A percentile compares a stretch with the other conserved stretches of the same genome.
Conservation (phyloP, 2,888 invertebrate genomes). For the Melipona beecheii region DNA sequence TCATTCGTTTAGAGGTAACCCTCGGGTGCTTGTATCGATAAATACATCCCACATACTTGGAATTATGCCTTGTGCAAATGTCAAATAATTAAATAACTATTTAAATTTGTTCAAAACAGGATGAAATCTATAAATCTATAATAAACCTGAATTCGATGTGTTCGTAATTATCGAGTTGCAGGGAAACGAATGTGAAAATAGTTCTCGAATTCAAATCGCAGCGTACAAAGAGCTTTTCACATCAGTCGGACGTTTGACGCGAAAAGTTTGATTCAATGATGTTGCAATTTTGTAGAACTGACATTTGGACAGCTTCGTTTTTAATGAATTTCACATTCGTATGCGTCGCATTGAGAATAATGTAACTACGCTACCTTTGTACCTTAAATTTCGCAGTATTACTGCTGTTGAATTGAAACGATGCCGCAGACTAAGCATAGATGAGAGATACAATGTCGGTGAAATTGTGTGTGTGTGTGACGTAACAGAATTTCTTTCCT, state of each 20-base stretch:
- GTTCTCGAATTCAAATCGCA: too few relatives aligned
- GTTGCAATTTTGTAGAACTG: background rate
- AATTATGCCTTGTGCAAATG: too few relatives aligned
- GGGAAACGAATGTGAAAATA: too few relatives aligned
- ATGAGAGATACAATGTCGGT: background rate
- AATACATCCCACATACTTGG: too few relatives aligned
- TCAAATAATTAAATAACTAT: too few relatives aligned
- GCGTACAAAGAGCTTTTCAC: too few relatives aligned
- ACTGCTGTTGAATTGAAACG: background rate
- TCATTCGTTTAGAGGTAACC: background rate
- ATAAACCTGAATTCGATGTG: too few relatives aligned
- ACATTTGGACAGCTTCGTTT: background rate
- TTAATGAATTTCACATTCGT: background rate
- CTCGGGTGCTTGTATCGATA: background rate
- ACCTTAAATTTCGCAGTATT: background rate
- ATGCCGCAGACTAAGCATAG: background rate
- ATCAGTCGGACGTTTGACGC: too few relatives aligned
- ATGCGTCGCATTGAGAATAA: background rate
- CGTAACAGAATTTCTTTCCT: too few relatives aligned
- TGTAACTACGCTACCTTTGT: background rate
- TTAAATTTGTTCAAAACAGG: too few relatives aligned
- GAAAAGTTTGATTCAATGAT: background rate
- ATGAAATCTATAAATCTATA: too few relatives aligned
- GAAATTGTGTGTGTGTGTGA: background rate
- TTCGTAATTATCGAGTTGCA: too few relatives aligned